Conservation (phyloP, 1,140 invertebrate genomes). For the Popillia japonica region DNA sequence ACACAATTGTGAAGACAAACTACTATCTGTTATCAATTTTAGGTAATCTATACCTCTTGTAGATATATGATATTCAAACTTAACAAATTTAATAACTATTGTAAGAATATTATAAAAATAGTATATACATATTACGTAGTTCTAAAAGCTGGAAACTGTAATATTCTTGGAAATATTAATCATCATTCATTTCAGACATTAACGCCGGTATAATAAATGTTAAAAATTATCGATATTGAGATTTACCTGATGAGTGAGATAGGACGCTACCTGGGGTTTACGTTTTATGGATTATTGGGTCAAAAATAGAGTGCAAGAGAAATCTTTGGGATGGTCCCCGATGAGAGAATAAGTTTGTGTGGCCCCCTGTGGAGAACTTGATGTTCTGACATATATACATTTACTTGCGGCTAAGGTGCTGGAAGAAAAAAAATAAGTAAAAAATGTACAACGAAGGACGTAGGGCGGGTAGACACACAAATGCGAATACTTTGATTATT, state of each 20-base stretch:
- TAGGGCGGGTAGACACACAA: neutral
- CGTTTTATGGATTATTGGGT: constrained; percentile 43
- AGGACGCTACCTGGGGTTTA: constrained; percentile 32
- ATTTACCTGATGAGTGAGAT: constrained; percentile 35
- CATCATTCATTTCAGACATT: neutral
- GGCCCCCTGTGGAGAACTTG: constrained; percentile 36
- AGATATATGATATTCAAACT: too few relatives aligned
- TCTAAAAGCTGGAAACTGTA: neutral
- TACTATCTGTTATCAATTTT: too few relatives aligned
- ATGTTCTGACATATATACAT: constrained; percentile 27
- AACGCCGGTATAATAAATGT: constrained; percentile 8
- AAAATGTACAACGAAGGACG: constrained; percentile 19
- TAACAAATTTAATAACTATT: too few relatives aligned
- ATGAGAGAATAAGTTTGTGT: constrained; percentile 18
- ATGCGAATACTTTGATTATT: constrained; percentile 16
- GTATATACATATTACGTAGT: too few relatives aligned
- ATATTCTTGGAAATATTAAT: constrained; percentile 5
- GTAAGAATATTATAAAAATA: too few relatives aligned
- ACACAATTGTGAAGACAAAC: too few relatives aligned
- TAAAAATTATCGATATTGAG: constrained; percentile 34
- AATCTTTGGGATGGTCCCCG: constrained; percentile 8
- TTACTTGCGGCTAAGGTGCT: neutral
- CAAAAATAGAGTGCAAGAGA: constrained; percentile 37
- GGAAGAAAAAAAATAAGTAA: constrained; percentile 39
- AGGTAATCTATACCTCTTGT: too few relatives aligned